Evolutionary conservation across 2,888 invertebrate genomes (phyloP).

Genomic region (Mylabris sibirica): DNA sequence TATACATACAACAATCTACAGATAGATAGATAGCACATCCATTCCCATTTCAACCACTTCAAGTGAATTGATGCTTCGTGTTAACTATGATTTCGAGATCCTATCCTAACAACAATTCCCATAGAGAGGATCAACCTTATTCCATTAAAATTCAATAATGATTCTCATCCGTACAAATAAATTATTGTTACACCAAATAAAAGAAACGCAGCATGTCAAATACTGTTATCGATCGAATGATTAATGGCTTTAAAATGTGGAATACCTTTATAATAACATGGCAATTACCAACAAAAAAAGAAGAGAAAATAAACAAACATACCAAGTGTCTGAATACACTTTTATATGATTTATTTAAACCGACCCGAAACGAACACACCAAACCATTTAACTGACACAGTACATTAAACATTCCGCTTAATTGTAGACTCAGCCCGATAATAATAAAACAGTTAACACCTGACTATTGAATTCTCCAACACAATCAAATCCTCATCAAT

Average conservation of each 20-base stretch:
- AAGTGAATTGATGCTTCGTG: conserved; percentile 49
- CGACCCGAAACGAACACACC: conserved; percentile 1
- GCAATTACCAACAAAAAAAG: neutral
- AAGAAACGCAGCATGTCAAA: neutral
- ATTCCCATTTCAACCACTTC: conserved; percentile 48
- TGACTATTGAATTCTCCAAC: conserved; percentile 7
- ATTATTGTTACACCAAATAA: conserved; percentile 1
- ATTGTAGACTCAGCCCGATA: conserved; percentile 15
- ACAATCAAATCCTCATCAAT: neutral
- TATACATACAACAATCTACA: neutral
- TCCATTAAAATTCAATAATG: neutral
- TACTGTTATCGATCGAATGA: neutral
- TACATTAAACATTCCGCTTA: conserved; percentile 16
- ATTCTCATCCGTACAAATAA: neutral
- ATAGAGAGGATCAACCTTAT: conserved; percentile 18
- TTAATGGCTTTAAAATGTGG: neutral
- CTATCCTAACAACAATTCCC: conserved; percentile 50
- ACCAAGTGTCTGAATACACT: neutral
- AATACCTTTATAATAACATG: neutral
- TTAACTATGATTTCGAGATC: conserved; percentile 49
- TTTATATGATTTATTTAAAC: conserved; percentile 10
- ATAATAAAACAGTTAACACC: conserved; percentile 19
- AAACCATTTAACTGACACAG: conserved; percentile 12
- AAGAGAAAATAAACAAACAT: neutral
- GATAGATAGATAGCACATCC: conserved; percentile 6